Evolutionary conservation across 2,113 vertebrate genomes (phyloP), one percentile per base, ranked within the genome.

Genomic region (Chaetodon trifascialis): DNA sequence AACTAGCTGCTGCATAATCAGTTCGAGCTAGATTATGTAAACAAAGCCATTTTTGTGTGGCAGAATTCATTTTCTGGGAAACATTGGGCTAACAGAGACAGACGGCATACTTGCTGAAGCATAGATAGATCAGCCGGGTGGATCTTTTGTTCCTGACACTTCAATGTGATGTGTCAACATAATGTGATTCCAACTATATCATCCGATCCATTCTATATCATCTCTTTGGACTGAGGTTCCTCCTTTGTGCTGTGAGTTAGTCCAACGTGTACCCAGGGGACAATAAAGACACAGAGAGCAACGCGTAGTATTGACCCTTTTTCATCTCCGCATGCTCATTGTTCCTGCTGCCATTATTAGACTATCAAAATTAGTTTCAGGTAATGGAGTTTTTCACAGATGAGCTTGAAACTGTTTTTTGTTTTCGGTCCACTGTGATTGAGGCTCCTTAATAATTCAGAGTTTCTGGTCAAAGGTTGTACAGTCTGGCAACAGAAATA

Each of bases 351-450:
- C 68, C 58, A 21, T 77, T 65, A 30, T 47, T 23, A 42, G n/a
- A 12, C 30, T 40, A 58, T 73, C 55, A 69, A 16, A 68, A 80
- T 73, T 7, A 30, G 73, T 76, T 34, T 63, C 55, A 64, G 51
- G 40, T 60, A 15, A 67, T 68, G 15, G 23, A 54, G 60, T 78
- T 55, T n/a, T 34, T 66, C 8, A 7, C 11, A 40, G 54, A 44
- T 25, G 4, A 51, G 52, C 38, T 40, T 59, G 14, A 68, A 51
- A 40, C 11, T 63, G 49, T 46, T 73, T 11, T 65, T 46, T 51
- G 56, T 69, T 77, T 64, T 5, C 21, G 7, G 36, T 38, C 23
- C 38, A 40, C 21, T 56, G 67, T 65, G 52, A 42, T 19, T 23
- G 59, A 77, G 49, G 30, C 6, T 64, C 15, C 11, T 25, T 5